Evolutionary conservation across 2,797 vertebrate genomes (phyloP).

Genomic region (Tokudaia muenninki): DNA sequence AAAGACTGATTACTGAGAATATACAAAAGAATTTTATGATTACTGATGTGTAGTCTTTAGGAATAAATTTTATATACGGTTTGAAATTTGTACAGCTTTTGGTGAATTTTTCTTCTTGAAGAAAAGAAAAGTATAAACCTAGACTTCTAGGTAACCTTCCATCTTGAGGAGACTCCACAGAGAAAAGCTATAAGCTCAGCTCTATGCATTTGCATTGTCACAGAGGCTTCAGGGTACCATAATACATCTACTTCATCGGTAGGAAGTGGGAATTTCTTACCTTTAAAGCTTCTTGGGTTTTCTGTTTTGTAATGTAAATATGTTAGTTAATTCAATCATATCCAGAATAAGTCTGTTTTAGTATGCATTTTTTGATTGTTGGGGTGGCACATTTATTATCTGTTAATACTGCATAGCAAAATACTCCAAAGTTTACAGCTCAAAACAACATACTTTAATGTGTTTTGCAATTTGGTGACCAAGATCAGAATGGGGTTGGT

Average conservation of each 20-base stretch:
- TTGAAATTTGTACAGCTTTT: constrained; percentile 21
- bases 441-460: background rate
- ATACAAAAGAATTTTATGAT: background rate
- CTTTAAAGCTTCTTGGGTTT: background rate
- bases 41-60: background rate
- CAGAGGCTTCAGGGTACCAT: background rate
- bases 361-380: background rate
- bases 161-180: background rate
- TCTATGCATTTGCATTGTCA: background rate
- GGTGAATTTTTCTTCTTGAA: background rate
- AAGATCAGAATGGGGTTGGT: background rate
- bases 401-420: constrained; percentile 31
- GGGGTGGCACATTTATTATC: background rate
- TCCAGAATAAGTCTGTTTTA: background rate
- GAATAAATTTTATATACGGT: background rate
- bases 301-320: constrained; percentile 35
- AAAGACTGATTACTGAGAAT: constrained; percentile 33
- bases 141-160: background rate
- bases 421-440: background rate
- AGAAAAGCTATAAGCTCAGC: background rate
- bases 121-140: background rate
- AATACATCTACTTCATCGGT: constrained; percentile 8
- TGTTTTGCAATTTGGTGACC: background rate
- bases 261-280: background rate
- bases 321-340: background rate